These are phyloP conservation scores for Drosophila rellima DNA, from an alignment of 2,888 invertebrate genomes.

Conservation along the genomic window DNA sequence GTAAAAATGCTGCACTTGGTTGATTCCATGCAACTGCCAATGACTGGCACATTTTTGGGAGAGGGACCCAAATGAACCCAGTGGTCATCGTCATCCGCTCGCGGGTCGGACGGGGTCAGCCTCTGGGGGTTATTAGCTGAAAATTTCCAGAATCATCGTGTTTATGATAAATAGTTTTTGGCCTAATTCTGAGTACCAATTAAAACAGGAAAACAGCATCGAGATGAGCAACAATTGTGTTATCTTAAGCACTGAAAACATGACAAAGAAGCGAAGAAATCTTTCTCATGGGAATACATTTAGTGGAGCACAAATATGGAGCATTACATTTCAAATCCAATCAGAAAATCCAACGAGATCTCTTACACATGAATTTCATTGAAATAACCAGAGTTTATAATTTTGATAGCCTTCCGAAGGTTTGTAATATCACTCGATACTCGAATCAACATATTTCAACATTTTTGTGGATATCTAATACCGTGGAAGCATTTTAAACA, in stretches of 20 bases:
- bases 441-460: background rate
- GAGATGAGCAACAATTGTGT: conserved; percentile 37
- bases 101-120: conserved; percentile 21
- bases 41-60: conserved; percentile 60
- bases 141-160: conserved; percentile 67
- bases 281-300: conserved; percentile 29
- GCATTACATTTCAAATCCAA: conserved; percentile 18
- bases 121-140: conserved; percentile 70
- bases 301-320: conserved; percentile 12
- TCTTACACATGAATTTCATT: background rate
- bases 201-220: conserved; percentile 47
- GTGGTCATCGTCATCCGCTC: conserved; percentile 46
- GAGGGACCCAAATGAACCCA: conserved; percentile 31
- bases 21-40: conserved; percentile 53
- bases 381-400: background rate
- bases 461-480: conserved; percentile 5
- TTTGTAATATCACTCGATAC: background rate
- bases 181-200: conserved; percentile 76
- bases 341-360: background rate
- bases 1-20: conserved; percentile 77
- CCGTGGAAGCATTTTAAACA: conserved; percentile 10
- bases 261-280: conserved; percentile 23
- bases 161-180: conserved; percentile 72
- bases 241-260: conserved; percentile 57
- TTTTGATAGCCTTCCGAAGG: background rate